phyloP scores from a whole-genome alignment of 2,797 vertebrate species.

The Anisognathus igniventris region DNA sequence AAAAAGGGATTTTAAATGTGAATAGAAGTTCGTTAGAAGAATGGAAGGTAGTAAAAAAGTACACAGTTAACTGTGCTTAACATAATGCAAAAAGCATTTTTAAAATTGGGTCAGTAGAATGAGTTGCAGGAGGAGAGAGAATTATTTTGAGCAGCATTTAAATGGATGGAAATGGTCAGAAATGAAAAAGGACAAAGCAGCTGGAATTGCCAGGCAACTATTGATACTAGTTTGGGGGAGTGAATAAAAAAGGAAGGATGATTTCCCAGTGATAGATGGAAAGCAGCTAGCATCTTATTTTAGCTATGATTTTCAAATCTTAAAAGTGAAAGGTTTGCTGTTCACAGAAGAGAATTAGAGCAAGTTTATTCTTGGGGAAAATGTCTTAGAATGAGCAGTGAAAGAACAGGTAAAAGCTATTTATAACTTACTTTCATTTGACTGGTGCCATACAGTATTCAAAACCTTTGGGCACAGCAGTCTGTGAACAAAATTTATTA shows the following conservation, averaged over 20 bases:
- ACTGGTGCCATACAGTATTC: background rate
- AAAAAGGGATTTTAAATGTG: background rate
- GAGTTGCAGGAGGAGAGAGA: background rate
- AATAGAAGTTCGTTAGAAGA: background rate
- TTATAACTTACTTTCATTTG: background rate
- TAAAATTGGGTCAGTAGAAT: background rate
- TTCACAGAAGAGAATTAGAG: background rate
- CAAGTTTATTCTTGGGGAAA: background rate
- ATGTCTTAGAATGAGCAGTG: background rate
- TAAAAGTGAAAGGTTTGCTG: background rate
- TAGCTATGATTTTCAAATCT: background rate
- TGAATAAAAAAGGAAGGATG: background rate
- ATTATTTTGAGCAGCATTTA: background rate
- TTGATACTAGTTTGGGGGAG: background rate
- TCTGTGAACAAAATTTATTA: background rate
- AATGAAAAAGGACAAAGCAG: background rate
- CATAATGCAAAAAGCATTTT: background rate
- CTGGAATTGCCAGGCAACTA: background rate
- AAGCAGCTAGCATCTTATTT: background rate
- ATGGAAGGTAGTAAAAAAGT: background rate
- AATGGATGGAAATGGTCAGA: background rate
- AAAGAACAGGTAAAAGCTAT: background rate
- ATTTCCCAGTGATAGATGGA: background rate
- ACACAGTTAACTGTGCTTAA: background rate
- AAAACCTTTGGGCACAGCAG: background rate